A percentile compares a stretch with the other conserved stretches of the same genome.
These are phyloP conservation scores for Meloidogyne hapla DNA, from an alignment of 1,140 invertebrate species.

Conservation along the genomic window DNA sequence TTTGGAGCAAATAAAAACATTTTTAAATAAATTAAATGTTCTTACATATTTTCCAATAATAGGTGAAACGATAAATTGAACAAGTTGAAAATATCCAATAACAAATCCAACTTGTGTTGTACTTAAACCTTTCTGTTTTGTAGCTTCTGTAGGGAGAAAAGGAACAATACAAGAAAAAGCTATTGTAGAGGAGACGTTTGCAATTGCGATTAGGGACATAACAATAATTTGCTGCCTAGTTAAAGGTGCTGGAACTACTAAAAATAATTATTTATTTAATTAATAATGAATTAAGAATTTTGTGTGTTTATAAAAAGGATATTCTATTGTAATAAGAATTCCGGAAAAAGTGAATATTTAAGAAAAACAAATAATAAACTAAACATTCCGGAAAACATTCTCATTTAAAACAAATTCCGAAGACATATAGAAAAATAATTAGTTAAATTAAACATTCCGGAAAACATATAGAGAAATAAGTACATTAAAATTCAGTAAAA, in stretches of 20 bases:
- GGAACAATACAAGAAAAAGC: constrained; percentile 19
- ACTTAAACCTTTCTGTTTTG: constrained; percentile 14
- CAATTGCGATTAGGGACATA: not conserved
- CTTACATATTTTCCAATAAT: not conserved
- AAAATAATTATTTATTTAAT: not conserved
- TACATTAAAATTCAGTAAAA: too few relatives aligned
- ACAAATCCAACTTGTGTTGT: constrained; percentile 19
- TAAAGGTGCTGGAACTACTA: not conserved
- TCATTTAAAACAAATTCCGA: too few relatives aligned
- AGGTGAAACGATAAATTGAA: constrained; percentile 5
- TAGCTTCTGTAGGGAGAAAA: constrained; percentile 21
- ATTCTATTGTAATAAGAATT: too few relatives aligned
- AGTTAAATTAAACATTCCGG: too few relatives aligned
- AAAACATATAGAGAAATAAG: too few relatives aligned
- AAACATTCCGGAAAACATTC: too few relatives aligned
- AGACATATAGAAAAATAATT: too few relatives aligned
- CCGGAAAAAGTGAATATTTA: too few relatives aligned
- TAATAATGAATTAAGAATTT: too few relatives aligned
- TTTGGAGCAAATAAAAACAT: not conserved
- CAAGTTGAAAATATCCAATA: constrained; percentile 15
- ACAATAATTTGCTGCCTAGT: not conserved
- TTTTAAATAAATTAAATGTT: too few relatives aligned
- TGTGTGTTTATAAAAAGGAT: too few relatives aligned
- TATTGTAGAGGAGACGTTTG: constrained; percentile 11
- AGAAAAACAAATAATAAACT: too few relatives aligned